Evolutionary conservation across 53 echinoderm and acorn worm species (phyloP).

Genomic region (Pentamera pediparva): DNA sequence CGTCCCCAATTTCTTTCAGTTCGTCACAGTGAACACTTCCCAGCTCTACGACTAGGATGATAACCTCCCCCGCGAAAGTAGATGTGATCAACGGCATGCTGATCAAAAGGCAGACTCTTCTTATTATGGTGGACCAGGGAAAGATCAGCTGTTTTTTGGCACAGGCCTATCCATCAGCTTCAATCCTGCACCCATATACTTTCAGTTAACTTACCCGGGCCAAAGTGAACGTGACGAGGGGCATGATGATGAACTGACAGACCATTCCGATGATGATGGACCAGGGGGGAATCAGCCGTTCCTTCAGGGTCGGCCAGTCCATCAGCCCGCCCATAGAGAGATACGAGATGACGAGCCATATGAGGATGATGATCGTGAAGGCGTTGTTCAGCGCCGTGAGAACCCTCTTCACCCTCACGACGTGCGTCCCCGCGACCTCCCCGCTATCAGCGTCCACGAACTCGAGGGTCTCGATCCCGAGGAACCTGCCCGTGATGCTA

Average conservation of each 20-base stretch:
- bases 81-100: too few species aligned
- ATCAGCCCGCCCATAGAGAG: constrained; percentile 77
- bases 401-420: constrained; percentile 43
- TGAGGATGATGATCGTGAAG: constrained; percentile 57
- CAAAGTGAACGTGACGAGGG: constrained; percentile 59
- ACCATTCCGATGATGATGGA: constrained; percentile 68
- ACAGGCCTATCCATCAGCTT: too few species aligned
- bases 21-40: too few species aligned
- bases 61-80: too few species aligned
- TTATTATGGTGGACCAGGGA: too few species aligned
- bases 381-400: constrained; percentile 38
- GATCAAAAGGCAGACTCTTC: too few species aligned
- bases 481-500: constrained; percentile 40
- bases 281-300: constrained; percentile 58
- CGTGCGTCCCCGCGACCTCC: constrained; percentile 29
- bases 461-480: constrained; percentile 30
- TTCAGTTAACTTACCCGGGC: constrained; percentile 26
- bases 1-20: too few species aligned
- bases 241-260: constrained; percentile 89
- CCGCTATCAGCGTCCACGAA: constrained; percentile 2
- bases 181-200: too few species aligned
- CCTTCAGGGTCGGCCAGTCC: constrained; percentile 44
- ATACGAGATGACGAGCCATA: constrained; percentile 77
- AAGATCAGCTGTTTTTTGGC: too few species aligned
- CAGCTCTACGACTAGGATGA: too few species aligned